A percentile compares a stretch with the other conserved stretches of the same genome.
Conservation (phyloP, 2,113 vertebrate genomes). For the Ibidorhyncha struthersii region DNA sequence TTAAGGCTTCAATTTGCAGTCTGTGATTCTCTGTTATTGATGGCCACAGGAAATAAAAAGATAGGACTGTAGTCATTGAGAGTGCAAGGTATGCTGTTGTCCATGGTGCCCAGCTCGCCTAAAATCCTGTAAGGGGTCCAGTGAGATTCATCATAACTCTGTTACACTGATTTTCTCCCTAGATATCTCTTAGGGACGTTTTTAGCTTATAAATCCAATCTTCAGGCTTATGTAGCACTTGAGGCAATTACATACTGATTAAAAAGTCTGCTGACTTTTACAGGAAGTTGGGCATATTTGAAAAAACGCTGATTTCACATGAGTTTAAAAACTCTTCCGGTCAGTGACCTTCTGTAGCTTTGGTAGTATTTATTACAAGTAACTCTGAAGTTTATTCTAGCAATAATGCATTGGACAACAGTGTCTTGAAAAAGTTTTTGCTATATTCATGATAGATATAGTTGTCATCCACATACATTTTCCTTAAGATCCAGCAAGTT, state of each 20-base stretch:
- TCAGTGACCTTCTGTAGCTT: not conserved
- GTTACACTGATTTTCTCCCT: not conserved
- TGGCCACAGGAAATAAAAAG: not conserved
- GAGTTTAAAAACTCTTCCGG: not conserved
- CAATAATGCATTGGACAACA: not conserved
- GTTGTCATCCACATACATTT: not conserved
- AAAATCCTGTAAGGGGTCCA: not conserved
- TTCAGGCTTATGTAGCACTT: not conserved
- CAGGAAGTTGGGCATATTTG: not conserved
- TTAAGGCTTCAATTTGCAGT: not conserved
- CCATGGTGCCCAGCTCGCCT: fast-evolving
- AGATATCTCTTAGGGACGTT: not conserved
- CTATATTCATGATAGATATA: not conserved
- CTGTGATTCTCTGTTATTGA: not conserved
- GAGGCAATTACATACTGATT: not conserved
- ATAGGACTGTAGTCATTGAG: not conserved
- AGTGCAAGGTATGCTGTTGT: not conserved
- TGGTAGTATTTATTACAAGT: not conserved
- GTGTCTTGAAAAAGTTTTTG: not conserved
- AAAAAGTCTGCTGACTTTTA: not conserved
- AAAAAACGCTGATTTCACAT: not conserved
- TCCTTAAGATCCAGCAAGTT: not conserved
- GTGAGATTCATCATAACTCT: not conserved
- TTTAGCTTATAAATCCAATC: not conserved
- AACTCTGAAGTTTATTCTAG: not conserved